These are phyloP conservation scores for Drosophila watanabei DNA, from an alignment of 1,140 invertebrate genomes.

Conservation along the genomic window DNA sequence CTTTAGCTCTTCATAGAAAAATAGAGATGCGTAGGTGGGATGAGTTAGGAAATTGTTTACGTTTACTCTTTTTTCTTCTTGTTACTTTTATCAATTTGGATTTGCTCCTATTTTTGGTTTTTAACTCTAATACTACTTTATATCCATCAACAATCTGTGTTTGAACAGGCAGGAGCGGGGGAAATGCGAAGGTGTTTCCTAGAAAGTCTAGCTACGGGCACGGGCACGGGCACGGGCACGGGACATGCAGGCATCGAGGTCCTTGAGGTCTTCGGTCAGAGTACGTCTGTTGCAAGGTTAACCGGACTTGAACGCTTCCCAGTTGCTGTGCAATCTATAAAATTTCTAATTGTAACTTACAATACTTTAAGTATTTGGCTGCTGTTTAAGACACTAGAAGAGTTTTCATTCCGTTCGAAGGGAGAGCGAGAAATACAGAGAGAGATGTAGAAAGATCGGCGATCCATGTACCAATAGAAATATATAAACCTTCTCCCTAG, in stretches of 20 bases:
- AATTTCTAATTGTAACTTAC: constrained; percentile 69
- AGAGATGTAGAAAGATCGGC: constrained; percentile 32
- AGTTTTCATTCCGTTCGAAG: constrained; percentile 38
- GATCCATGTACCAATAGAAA: constrained; percentile 31
- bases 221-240: constrained; percentile 15
- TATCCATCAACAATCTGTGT: constrained; percentile 55
- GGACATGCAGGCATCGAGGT: constrained; percentile 45
- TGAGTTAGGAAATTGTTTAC: constrained; percentile 82
- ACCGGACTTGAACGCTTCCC: constrained; percentile 32
- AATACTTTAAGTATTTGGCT: constrained; percentile 78
- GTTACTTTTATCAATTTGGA: constrained; percentile 16
- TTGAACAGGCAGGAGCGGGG: constrained; percentile 42
- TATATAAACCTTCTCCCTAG: constrained; percentile 35
- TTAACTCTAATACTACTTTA: constrained; percentile 63
- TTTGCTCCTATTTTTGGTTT: constrained; percentile 29
- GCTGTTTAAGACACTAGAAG: constrained; percentile 80
- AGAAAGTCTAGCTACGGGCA: constrained; percentile 31
- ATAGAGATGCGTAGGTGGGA: constrained; percentile 83
- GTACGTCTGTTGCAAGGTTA: constrained; percentile 61
- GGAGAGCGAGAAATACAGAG: constrained; percentile 6
- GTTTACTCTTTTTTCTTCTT: constrained; percentile 28
- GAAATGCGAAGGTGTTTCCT: constrained; percentile 35
- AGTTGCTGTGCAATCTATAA: constrained; percentile 73
- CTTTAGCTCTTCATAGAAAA: constrained; percentile 78
- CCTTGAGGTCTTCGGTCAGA: constrained; percentile 71